Evolutionary conservation across 2,888 invertebrate species (phyloP).

Genomic region (Nineta flava): DNA sequence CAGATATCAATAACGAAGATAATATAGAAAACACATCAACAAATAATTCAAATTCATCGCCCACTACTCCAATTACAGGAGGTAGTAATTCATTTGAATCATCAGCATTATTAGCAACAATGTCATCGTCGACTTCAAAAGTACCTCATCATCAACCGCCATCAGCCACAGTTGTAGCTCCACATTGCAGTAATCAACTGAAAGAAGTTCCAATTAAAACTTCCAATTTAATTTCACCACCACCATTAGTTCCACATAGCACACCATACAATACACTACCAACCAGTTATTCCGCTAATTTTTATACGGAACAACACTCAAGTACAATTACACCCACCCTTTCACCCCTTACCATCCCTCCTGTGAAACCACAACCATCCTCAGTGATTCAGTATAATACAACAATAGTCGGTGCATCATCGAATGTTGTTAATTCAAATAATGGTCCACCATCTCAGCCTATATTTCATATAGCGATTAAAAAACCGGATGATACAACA

Average conservation of each 20-base stretch:
- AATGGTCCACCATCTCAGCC: neutral
- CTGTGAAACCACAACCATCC: constrained; percentile 10
- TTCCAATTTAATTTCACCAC: neutral
- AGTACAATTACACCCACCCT: constrained; percentile 17
- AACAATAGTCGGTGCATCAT: constrained; percentile 16
- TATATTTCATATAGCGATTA: constrained; percentile 1
- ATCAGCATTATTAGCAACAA: too few relatives aligned
- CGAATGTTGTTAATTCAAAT: neutral
- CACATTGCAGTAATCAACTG: neutral
- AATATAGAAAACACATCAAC: neutral
- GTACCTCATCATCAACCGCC: neutral
- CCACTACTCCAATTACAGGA: neutral
- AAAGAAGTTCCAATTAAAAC: neutral
- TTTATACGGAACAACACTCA: constrained; percentile 18
- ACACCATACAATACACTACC: constrained; percentile 19
- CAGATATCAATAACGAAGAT: constrained; percentile 53
- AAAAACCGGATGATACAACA: constrained; percentile 22
- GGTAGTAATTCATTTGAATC: too few relatives aligned
- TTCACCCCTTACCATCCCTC: constrained; percentile 15
- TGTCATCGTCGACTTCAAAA: too few relatives aligned
- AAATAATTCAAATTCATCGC: neutral
- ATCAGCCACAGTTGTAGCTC: neutral
- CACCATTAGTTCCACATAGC: constrained; percentile 36
- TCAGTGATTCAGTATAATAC: constrained; percentile 26
- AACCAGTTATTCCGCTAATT: constrained; percentile 14